phyloP scores from a whole-genome alignment of 2,797 vertebrate species.

The Gorsachius magnificus region DNA sequence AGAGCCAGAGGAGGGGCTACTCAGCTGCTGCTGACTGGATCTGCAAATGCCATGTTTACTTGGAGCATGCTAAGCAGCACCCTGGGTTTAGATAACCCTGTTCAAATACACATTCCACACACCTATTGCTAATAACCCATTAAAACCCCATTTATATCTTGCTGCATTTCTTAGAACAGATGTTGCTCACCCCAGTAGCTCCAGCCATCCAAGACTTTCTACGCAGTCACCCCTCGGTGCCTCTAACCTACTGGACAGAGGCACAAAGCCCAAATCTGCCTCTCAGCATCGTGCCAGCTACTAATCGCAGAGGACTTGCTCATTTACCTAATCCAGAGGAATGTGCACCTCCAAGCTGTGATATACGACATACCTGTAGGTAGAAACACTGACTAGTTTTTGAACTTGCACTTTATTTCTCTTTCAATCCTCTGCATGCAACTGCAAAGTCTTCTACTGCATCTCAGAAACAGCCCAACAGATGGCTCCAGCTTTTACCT shows the following conservation, averaged over 20 bases:
- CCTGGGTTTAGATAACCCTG: neutral
- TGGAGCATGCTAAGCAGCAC: neutral
- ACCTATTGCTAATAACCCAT: neutral
- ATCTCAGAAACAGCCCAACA: neutral
- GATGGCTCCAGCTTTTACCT: neutral
- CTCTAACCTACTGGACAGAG: neutral
- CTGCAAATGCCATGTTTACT: neutral
- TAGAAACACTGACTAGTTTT: neutral
- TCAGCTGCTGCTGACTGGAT: neutral
- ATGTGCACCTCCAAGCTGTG: neutral
- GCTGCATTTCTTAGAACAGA: neutral
- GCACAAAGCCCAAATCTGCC: neutral
- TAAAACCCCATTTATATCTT: neutral
- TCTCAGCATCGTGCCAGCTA: neutral
- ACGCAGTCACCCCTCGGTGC: neutral
- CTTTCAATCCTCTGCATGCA: neutral
- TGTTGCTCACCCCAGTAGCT: neutral
- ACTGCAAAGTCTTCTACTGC: neutral
- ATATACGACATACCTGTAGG: neutral
- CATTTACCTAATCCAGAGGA: neutral
- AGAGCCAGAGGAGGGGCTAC: neutral
- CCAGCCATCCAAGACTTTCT: neutral
- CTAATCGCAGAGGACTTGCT: neutral
- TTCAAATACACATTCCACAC: neutral
- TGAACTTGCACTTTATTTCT: neutral